Evolutionary conservation across 2,888 invertebrate species (phyloP).

Genomic region (Rapana venosa): DNA sequence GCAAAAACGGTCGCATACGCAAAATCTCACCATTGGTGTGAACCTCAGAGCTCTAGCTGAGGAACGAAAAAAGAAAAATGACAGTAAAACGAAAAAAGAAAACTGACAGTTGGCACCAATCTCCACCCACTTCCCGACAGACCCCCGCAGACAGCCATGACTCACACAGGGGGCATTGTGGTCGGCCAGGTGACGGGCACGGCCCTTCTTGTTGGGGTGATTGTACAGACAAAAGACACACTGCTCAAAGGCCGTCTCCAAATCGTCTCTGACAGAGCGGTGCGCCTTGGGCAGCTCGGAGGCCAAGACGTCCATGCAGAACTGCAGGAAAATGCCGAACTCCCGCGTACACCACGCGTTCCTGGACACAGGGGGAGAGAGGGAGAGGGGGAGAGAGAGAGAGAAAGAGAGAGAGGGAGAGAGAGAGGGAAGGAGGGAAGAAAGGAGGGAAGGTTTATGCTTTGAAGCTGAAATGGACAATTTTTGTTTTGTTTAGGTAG

Average conservation of each 20-base stretch:
- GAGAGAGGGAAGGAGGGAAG: too few species aligned
- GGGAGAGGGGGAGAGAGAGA: not conserved
- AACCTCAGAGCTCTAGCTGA: too few species aligned
- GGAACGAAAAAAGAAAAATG: too few species aligned
- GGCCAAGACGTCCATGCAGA: slow-evolving; percentile 85
- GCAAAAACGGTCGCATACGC: too few species aligned
- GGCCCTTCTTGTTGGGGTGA: slow-evolving; percentile 77
- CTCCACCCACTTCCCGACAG: not conserved
- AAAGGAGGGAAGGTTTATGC: not conserved
- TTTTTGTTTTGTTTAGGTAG: too few species aligned
- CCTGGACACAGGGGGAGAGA: slow-evolving; percentile 73
- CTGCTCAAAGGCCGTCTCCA: slow-evolving; percentile 90
- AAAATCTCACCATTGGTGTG: too few species aligned
- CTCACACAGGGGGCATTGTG: slow-evolving; percentile 85
- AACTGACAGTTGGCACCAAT: too few species aligned
- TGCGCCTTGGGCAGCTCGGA: slow-evolving; percentile 57
- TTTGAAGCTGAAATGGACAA: not conserved
- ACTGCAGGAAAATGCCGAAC: slow-evolving; percentile 88
- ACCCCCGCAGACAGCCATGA: not conserved
- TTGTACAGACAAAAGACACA: slow-evolving; percentile 89
- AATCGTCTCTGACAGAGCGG: slow-evolving; percentile 79
- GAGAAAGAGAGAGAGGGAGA: too few species aligned
- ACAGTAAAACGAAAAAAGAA: too few species aligned
- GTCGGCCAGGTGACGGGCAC: slow-evolving; percentile 84
- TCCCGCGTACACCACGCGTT: slow-evolving; percentile 88